Conservation (phyloP, 2,888 invertebrate species). For the Andrena hattorfiana region DNA sequence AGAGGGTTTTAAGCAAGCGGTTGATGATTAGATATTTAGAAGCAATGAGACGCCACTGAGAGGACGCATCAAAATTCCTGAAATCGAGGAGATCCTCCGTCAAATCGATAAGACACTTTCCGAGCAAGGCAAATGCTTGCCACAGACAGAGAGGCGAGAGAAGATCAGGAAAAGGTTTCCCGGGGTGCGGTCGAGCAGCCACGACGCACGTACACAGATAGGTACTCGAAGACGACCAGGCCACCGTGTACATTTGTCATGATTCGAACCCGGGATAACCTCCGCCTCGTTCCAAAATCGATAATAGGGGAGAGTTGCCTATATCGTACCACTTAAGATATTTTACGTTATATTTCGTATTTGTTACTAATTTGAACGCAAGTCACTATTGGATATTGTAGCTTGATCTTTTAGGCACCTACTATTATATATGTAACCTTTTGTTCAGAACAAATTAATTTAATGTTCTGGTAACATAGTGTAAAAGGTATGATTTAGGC, state of each 20-base stretch:
- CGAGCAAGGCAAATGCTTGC: conserved; percentile 27
- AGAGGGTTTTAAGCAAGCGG: not conserved
- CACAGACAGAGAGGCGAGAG: conserved; percentile 13
- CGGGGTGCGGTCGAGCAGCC: conserved; percentile 48
- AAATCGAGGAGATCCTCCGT: not conserved
- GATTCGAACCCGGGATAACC: conserved; percentile 70
- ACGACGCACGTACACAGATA: conserved; percentile 11
- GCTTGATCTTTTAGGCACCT: too few species aligned
- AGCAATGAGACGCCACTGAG: not conserved
- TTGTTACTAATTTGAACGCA: too few species aligned
- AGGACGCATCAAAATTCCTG: not conserved
- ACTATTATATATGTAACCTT: too few species aligned
- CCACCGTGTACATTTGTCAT: conserved; percentile 64
- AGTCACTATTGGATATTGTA: too few species aligned
- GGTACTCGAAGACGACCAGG: conserved; percentile 10
- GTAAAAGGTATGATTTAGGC: too few species aligned
- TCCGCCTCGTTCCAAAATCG: conserved; percentile 69
- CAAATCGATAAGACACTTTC: conserved; percentile 16
- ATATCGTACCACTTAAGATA: too few species aligned
- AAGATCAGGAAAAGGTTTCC: conserved; percentile 54
- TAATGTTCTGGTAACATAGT: too few species aligned
- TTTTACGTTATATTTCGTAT: too few species aligned
- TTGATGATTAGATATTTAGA: not conserved
- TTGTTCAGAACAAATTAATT: too few species aligned
- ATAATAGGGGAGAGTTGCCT: too few species aligned